Percentiles rank a stretch among this genome's conserved stretches.
Evolutionary conservation across 2,797 vertebrate species (phyloP).

Genomic region (Oreortyx pictus): DNA sequence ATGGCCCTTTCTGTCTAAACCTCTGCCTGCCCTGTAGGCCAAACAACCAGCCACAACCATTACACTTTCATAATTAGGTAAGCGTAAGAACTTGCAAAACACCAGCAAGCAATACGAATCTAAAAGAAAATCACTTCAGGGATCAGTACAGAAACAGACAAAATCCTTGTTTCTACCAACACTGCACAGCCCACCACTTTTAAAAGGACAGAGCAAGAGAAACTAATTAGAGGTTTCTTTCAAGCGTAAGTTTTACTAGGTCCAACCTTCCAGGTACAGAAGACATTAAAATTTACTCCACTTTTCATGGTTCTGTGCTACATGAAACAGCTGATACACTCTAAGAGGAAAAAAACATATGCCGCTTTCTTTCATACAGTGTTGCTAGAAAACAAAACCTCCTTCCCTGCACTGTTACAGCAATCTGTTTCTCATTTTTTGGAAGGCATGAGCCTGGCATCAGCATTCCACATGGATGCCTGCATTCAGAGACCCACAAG

Average conservation of each 20-base stretch:
- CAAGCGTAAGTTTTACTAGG: background rate
- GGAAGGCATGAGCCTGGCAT: background rate
- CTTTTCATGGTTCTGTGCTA: slow-evolving; percentile 11
- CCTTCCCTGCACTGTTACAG: background rate
- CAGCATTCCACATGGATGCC: background rate
- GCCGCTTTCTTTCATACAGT: background rate
- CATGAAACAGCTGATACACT: slow-evolving; percentile 29
- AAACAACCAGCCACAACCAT: background rate
- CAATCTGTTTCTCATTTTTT: slow-evolving; percentile 13
- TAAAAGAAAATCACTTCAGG: background rate
- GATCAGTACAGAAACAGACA: background rate
- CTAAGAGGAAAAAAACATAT: background rate
- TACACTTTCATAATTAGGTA: background rate
- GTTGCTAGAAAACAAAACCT: background rate
- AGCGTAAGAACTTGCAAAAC: background rate
- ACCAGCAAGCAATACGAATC: background rate
- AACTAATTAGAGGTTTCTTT: background rate
- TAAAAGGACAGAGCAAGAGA: background rate
- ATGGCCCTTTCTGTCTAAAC: background rate
- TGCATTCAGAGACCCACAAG: background rate
- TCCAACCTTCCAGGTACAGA: background rate
- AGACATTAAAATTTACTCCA: background rate
- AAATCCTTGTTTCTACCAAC: background rate
- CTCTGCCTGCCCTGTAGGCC: background rate
- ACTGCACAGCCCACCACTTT: background rate